A percentile compares a stretch with the other conserved stretches of the same genome.
These are phyloP conservation scores for Mythimna vitellina DNA, from an alignment of 2,888 invertebrate species.

Conservation along the genomic window DNA sequence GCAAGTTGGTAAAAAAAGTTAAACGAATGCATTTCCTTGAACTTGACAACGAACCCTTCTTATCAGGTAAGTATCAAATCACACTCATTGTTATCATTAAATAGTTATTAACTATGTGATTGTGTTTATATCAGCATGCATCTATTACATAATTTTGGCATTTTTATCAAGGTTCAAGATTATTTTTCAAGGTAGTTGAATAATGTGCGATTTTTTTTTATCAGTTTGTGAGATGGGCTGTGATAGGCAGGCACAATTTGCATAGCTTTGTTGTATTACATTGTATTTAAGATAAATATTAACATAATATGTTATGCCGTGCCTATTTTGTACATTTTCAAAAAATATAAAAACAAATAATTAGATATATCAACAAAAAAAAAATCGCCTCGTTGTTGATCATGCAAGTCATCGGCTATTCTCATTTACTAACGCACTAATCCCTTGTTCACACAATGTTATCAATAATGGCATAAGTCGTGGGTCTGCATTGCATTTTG, in stretches of 20 bases:
- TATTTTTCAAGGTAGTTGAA: constrained; percentile 6
- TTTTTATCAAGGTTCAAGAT: constrained; percentile 29
- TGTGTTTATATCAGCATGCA: constrained; percentile 13
- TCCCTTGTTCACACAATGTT: constrained; percentile 12
- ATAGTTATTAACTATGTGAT: constrained; percentile 17
- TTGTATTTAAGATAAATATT: too few relatives aligned
- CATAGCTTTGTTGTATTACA: neutral
- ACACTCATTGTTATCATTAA: constrained; percentile 32
- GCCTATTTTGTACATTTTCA: neutral
- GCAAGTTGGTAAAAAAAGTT: neutral
- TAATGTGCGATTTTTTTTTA: neutral
- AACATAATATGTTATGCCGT: too few relatives aligned
- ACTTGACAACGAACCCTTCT: constrained; percentile 21
- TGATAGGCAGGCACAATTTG: neutral
- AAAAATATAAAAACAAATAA: too few relatives aligned
- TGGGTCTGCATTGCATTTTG: neutral
- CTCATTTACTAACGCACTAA: constrained; percentile 12
- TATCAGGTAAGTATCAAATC: constrained; percentile 17
- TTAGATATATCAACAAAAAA: too few relatives aligned
- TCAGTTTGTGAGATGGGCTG: neutral
- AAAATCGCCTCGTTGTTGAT: neutral
- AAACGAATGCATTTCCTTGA: neutral
- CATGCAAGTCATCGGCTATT: constrained; percentile 5
- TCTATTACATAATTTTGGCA: constrained; percentile 19
- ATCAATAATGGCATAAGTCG: neutral